Base-by-base conservation (phyloP, 2,797 vertebrate species). In the Pteropus rufus region DNA sequence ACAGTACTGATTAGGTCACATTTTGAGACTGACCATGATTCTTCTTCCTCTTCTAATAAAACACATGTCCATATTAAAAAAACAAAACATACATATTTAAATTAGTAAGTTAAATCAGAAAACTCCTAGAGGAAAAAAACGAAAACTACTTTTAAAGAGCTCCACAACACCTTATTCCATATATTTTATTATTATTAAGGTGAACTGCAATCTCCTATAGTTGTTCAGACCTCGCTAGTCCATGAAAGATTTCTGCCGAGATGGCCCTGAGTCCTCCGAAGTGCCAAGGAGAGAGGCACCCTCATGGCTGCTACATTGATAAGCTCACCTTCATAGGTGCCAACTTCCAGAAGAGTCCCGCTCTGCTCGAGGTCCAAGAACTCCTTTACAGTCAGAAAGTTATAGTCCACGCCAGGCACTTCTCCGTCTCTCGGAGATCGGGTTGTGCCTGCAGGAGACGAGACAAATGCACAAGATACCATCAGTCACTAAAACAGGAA, bases 381-480 rank as follows among this genome's bases (percentile, higher is more conserved):
- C 52, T 99, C 99, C 95, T 99, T 98, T 96, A 99, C 99, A 80
- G 99, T 99, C 97, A 99, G 99, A 98, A 99, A 99, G 97, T 99
- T 99, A 98, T 99, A 99, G 98, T 99, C 99, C 98, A 99, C 99
- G 77, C 99, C 99, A 96, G 99, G 98, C 97, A 99, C 99, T 98
- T 99, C 99, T 99, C 99, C 99, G 98, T 99, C 99, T 98, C 99
- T 99, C 19, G 99, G 99, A 98, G 98, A 96, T 76, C 99, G 99
- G 97, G 99, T 99, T 87, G 99, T 99, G 99, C 99, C 99, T 99
- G 98, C 39, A 98, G 77, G 94, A 98, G 94, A 93, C 93, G 75
- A 96, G 89, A 62, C 0, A 89, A n/a, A 94, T 67, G 34, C 36
- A 69, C 24, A 36, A 77, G 75, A 89, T 49, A 69, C 56, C 60